phyloP scores from a whole-genome alignment of 1,140 invertebrate species.

The Apolygus lucorum region DNA sequence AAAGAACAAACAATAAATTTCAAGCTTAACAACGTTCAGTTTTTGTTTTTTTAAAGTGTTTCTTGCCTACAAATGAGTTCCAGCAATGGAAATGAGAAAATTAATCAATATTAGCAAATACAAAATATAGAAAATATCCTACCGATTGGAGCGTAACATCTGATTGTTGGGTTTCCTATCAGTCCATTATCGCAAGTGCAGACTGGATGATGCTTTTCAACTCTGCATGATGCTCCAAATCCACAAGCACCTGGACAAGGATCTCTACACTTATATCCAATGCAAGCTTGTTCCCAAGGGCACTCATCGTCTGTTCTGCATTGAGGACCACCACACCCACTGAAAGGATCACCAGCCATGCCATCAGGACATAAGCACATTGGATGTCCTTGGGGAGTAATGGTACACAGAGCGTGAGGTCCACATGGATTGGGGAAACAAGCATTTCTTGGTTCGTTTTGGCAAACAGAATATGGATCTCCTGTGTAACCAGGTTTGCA shows the following conservation, averaged over 20 bases:
- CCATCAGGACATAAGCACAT: conserved; percentile 65
- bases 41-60: no score
- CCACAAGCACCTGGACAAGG: conserved; percentile 75
- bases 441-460: conserved; percentile 50
- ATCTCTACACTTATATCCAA: conserved; percentile 64
- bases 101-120: neutral
- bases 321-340: conserved; percentile 65
- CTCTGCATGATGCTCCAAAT: conserved; percentile 56
- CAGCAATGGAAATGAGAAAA: no score
- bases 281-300: conserved; percentile 57
- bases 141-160: conserved; percentile 51
- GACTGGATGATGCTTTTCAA: conserved; percentile 65
- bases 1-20: no score
- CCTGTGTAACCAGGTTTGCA: conserved; percentile 64
- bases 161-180: conserved; percentile 61
- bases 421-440: conserved; percentile 72
- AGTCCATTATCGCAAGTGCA: conserved; percentile 61
- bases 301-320: conserved; percentile 70
- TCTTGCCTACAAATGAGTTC: no score
- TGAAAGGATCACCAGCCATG: conserved; percentile 66
- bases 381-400: conserved; percentile 48
- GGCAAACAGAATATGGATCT: conserved; percentile 64
- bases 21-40: no score
- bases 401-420: conserved; percentile 58
- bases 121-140: neutral